Conservation (phyloP, 2,113 vertebrate genomes). For the Otis tarda region DNA sequence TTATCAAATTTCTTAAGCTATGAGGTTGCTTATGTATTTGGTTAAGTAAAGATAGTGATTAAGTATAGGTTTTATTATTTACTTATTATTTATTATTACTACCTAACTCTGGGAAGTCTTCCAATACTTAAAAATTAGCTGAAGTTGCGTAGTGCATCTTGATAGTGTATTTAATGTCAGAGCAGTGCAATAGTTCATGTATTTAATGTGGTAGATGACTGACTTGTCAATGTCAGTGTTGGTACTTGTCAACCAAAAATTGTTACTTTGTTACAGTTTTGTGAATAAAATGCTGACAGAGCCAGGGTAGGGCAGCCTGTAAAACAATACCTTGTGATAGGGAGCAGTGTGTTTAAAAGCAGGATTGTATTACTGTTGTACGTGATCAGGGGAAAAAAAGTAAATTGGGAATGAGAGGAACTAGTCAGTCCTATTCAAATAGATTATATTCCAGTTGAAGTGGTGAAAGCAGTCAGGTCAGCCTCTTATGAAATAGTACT, state of each 20-base stretch:
- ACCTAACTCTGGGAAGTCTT: neutral
- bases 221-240: neutral
- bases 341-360: neutral
- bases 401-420: neutral
- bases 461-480: neutral
- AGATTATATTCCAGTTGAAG: slow-evolving; percentile 4
- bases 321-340: neutral
- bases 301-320: neutral
- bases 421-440: slow-evolving; percentile 7
- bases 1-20: neutral
- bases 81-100: neutral
- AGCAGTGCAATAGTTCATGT: neutral
- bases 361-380: neutral
- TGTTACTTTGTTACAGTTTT: neutral
- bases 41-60: neutral
- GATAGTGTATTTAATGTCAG: neutral
- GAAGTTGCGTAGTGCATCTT: neutral
- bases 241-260: neutral
- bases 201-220: neutral
- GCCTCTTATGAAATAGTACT: neutral
- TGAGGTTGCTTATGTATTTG: neutral
- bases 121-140: neutral
- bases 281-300: neutral
- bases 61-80: neutral
- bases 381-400: neutral